phyloP scores from a whole-genome alignment of 2,888 invertebrate species.

The Seira sanloemensis region DNA sequence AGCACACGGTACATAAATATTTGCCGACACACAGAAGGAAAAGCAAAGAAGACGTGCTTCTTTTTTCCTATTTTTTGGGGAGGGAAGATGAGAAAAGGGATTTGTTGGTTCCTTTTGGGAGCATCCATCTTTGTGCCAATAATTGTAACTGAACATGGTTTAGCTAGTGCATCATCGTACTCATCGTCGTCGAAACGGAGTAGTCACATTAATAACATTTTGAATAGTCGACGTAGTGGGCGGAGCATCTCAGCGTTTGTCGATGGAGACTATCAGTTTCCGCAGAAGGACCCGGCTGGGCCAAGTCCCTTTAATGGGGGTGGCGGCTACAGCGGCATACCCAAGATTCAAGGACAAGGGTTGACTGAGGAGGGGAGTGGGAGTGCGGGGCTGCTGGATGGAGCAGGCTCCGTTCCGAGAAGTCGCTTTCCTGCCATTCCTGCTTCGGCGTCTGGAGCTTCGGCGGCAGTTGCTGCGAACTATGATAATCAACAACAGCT shows the following conservation, averaged over 20 bases:
- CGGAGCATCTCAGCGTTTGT: slow-evolving; percentile 32
- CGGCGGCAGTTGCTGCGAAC: slow-evolving; percentile 31
- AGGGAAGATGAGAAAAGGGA: slow-evolving; percentile 59
- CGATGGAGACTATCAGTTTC: slow-evolving; percentile 28
- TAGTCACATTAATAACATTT: slow-evolving; percentile 1
- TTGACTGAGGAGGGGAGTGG: slow-evolving; percentile 33
- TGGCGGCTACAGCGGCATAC: slow-evolving; percentile 16
- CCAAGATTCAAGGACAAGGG: slow-evolving; percentile 56
- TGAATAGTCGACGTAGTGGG: slow-evolving; percentile 7
- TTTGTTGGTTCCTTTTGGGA: slow-evolving; percentile 61
- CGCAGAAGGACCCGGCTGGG: slow-evolving; percentile 10
- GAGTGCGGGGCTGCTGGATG: slow-evolving; percentile 19
- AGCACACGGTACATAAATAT: neutral
- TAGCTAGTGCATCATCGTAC: slow-evolving; percentile 42
- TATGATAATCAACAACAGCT: slow-evolving; percentile 36
- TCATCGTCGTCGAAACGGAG: slow-evolving; percentile 29
- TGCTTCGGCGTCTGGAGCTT: slow-evolving; percentile 49
- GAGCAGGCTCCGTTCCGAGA: slow-evolving; percentile 29
- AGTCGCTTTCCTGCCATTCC: slow-evolving; percentile 57
- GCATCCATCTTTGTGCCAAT: slow-evolving; percentile 59
- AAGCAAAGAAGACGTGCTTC: neutral
- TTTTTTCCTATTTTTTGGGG: slow-evolving; percentile 25
- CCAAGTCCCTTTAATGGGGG: neutral
- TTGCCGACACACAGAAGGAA: neutral
- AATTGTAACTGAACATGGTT: slow-evolving; percentile 54